Evolutionary conservation across 2,888 invertebrate genomes (phyloP).

Genomic region (Selenia dentaria): DNA sequence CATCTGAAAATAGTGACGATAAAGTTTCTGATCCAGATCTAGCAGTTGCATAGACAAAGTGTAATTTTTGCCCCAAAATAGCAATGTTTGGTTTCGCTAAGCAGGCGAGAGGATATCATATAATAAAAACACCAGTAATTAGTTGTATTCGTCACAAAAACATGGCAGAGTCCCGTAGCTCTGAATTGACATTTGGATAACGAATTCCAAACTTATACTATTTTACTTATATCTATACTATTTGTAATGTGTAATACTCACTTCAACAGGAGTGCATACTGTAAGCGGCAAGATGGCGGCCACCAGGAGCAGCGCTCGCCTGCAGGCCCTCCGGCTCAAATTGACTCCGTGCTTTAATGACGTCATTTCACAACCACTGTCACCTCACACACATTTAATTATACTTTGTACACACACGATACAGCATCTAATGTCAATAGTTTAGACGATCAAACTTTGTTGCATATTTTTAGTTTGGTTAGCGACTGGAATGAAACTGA

Average conservation of each 20-base stretch:
- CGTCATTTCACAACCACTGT: slow-evolving; percentile 69
- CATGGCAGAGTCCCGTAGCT: too few species aligned
- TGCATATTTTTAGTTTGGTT: slow-evolving; percentile 30
- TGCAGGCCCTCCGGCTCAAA: slow-evolving; percentile 88
- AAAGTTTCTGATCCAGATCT: too few species aligned
- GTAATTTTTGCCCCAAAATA: too few species aligned
- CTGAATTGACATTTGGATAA: too few species aligned
- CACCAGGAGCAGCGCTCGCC: slow-evolving; percentile 61
- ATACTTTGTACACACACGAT: slow-evolving; percentile 18
- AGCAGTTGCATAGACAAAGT: too few species aligned
- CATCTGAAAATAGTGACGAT: too few species aligned
- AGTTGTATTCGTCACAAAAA: too few species aligned
- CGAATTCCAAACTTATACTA: too few species aligned
- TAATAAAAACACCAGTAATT: too few species aligned
- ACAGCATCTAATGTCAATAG: not conserved
- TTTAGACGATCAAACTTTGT: slow-evolving; percentile 20
- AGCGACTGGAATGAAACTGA: slow-evolving; percentile 9
- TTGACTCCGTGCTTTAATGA: slow-evolving; percentile 88
- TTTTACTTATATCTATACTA: too few species aligned
- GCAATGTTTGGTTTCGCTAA: too few species aligned
- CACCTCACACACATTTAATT: slow-evolving; percentile 53
- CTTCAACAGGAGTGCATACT: slow-evolving; percentile 61
- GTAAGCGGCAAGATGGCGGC: slow-evolving; percentile 53
- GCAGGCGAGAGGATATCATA: too few species aligned
- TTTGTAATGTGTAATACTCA: slow-evolving; percentile 57